Evolutionary conservation across 2,888 invertebrate genomes (phyloP).

Genomic region (Eupithecia subfuscata): DNA sequence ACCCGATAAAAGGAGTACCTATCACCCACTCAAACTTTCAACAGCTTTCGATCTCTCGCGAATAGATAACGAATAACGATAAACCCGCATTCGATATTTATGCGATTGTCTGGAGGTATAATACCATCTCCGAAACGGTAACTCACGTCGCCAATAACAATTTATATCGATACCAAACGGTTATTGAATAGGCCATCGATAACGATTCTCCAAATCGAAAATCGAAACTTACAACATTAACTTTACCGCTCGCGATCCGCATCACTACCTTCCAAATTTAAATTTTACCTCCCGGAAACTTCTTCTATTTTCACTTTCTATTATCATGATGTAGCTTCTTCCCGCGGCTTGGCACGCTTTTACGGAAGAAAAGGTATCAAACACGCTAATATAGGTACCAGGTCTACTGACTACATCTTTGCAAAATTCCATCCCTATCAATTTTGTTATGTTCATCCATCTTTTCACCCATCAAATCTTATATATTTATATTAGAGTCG

Average conservation of each 20-base stretch:
- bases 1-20: constrained; percentile 51
- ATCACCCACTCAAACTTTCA: constrained; percentile 64
- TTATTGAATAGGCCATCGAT: constrained; percentile 74
- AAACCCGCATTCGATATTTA: constrained; percentile 72
- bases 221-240: constrained; percentile 51
- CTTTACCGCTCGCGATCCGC: constrained; percentile 41
- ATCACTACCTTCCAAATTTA: constrained; percentile 40
- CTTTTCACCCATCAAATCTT: not conserved
- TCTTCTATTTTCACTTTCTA: constrained; percentile 10
- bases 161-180: constrained; percentile 76
- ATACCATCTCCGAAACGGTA: constrained; percentile 75
- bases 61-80: constrained; percentile 71
- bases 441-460: not conserved
- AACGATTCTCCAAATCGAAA: constrained; percentile 65
- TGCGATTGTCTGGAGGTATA: constrained; percentile 75
- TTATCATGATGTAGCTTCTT: constrained; percentile 5
- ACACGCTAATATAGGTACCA: not conserved
- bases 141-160: constrained; percentile 78
- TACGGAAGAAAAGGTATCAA: not conserved
- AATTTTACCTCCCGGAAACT: constrained; percentile 18
- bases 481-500: not conserved
- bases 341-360: not conserved
- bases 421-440: not conserved
- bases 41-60: constrained; percentile 63
- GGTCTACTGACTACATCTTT: not conserved